Percentiles rank a stretch among this genome's conserved stretches.
These are phyloP conservation scores for Charadrius vociferus DNA, from an alignment of 2,113 vertebrate species.

Conservation along the genomic window DNA sequence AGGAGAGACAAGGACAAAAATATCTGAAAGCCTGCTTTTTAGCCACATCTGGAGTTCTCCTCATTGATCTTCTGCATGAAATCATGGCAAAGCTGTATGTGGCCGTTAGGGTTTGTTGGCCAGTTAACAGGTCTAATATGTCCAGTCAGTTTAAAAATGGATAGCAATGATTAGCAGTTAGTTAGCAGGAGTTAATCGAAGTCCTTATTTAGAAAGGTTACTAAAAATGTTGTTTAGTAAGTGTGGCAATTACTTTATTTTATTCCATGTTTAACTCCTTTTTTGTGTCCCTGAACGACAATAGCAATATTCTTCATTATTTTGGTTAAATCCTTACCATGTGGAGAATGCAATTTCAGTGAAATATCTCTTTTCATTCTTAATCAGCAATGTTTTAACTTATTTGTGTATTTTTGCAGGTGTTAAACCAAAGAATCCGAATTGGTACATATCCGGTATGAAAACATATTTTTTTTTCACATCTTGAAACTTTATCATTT, in stretches of 20 bases:
- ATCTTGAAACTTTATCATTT: not conserved
- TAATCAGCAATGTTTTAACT: not conserved
- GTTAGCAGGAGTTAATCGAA: not conserved
- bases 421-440: constrained; percentile 80
- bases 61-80: not conserved
- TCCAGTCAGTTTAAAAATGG: not conserved
- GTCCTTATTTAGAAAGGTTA: not conserved
- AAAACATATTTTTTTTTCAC: not conserved
- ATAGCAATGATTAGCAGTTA: not conserved
- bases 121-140: not conserved
- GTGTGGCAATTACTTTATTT: not conserved
- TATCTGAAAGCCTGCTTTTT: not conserved
- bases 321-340: not conserved
- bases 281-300: not conserved
- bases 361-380: not conserved
- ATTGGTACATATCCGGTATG: constrained; percentile 91
- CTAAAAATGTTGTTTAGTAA: not conserved
- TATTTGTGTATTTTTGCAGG: constrained; percentile 76
- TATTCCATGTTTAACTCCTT: not conserved
- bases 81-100: not conserved
- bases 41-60: not conserved
- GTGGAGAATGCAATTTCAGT: not conserved
- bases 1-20: not conserved
- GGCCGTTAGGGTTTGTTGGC: not conserved
- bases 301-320: not conserved